phyloP scores from a whole-genome alignment of 2,888 invertebrate species.

The Tachina fera region DNA sequence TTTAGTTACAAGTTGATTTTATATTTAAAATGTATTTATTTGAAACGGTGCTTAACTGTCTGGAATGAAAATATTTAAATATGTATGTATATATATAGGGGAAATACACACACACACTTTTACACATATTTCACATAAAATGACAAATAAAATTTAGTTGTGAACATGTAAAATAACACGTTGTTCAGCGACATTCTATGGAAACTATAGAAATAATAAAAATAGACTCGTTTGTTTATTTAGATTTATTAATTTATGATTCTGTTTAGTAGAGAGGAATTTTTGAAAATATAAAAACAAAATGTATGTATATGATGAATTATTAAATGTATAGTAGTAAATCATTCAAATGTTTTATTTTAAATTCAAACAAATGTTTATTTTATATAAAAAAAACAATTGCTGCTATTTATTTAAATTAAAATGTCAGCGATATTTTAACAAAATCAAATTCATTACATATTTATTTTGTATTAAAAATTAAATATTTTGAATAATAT shows the following conservation, averaged over 20 bases:
- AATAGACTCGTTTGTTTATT: slow-evolving; percentile 49
- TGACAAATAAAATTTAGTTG: slow-evolving; percentile 36
- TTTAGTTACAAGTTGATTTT: slow-evolving; percentile 51
- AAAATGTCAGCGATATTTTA: slow-evolving; percentile 22
- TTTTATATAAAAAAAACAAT: slow-evolving; percentile 1
- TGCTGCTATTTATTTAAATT: slow-evolving; percentile 1
- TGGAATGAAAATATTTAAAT: slow-evolving; percentile 64
- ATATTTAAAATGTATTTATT: slow-evolving; percentile 51
- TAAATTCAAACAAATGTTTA: not conserved
- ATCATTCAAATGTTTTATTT: not conserved
- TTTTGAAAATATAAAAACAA: slow-evolving; percentile 9
- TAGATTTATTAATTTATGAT: slow-evolving; percentile 51
- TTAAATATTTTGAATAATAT: not conserved
- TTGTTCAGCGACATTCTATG: not conserved
- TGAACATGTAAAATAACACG: slow-evolving; percentile 13
- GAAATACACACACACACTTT: not conserved
- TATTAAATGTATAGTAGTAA: slow-evolving; percentile 10
- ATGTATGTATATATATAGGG: not conserved
- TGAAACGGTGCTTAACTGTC: slow-evolving; percentile 68
- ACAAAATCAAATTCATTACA: not conserved
- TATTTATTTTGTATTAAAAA: not conserved
- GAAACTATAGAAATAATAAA: slow-evolving; percentile 29
- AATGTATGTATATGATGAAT: slow-evolving; percentile 6
- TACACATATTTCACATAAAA: not conserved
- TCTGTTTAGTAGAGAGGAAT: slow-evolving; percentile 28